Percentiles rank a stretch among this genome's conserved stretches.
Conservation (phyloP, 2,113 vertebrate species). For the Archocentrus centrarchus region DNA sequence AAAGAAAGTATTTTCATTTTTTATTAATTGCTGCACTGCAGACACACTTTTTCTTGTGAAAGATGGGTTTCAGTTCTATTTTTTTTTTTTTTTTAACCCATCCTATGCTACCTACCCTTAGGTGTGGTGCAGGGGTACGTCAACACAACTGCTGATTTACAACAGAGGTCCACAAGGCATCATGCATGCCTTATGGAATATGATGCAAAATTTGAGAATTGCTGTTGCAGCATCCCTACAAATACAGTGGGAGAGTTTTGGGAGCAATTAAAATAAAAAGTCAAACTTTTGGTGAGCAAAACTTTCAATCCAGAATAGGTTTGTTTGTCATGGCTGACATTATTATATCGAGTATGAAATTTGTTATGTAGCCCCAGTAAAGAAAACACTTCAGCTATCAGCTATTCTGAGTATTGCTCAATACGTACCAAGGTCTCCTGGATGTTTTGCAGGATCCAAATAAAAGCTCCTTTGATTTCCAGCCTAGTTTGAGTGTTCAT, state of each 20-base stretch:
- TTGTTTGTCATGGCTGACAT: not conserved
- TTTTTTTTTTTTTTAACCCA: too few relatives aligned
- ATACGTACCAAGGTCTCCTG: not conserved
- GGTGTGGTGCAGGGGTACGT: not conserved
- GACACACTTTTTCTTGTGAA: not conserved
- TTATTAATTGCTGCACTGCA: not conserved
- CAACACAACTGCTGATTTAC: not conserved
- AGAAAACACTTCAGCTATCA: not conserved
- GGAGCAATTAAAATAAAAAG: not conserved
- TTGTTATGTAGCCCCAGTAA: not conserved
- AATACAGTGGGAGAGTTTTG: not conserved
- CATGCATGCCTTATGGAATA: too few relatives aligned
- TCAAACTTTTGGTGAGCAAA: not conserved
- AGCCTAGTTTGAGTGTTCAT: not conserved
- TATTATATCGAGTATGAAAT: fast-evolving
- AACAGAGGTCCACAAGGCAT: not conserved
- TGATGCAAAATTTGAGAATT: not conserved
- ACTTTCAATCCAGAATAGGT: not conserved
- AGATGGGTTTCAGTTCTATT: not conserved
- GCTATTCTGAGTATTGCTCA: conserved; percentile 3
- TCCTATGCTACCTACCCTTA: not conserved
- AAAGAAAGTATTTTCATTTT: not conserved
- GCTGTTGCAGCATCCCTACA: not conserved
- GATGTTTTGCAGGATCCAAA: not conserved
- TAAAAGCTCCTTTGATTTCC: conserved; percentile 16